Percentiles rank a stretch among this genome's conserved stretches.
Evolutionary conservation across 2,797 vertebrate species (phyloP).

Genomic region (Coccyzus lansbergi): DNA sequence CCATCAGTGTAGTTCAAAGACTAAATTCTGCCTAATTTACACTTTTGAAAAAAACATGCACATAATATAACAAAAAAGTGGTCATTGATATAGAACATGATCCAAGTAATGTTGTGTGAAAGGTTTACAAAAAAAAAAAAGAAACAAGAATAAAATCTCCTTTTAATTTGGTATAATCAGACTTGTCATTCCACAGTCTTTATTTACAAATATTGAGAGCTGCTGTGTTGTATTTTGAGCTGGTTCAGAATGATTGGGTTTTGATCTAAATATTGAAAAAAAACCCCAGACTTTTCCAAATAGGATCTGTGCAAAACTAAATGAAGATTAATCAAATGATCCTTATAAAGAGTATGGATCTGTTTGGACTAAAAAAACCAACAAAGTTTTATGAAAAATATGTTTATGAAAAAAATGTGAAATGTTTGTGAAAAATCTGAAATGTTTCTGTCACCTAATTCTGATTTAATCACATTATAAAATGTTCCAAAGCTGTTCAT

Average conservation of each 20-base stretch:
- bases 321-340: not conserved
- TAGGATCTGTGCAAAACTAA: not conserved
- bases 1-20: not conserved
- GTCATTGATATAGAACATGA: not conserved
- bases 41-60: not conserved
- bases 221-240: not conserved
- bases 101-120: not conserved
- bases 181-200: not conserved
- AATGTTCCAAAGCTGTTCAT: not conserved
- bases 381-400: not conserved
- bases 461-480: not conserved
- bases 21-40: not conserved
- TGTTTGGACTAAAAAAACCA: not conserved
- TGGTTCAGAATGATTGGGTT: not conserved
- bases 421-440: too few species aligned
- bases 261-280: not conserved
- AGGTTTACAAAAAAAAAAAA: not conserved
- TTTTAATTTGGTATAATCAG: not conserved
- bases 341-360: not conserved
- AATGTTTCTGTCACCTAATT: not conserved
- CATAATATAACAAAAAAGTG: not conserved
- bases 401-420: not conserved
- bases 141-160: not conserved
- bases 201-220: not conserved
- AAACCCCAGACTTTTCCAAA: not conserved